Percentiles rank a stretch among this genome's conserved stretches.
phyloP scores from a whole-genome alignment of 92 coral and sea anemone genomes.

The Porites rus region DNA sequence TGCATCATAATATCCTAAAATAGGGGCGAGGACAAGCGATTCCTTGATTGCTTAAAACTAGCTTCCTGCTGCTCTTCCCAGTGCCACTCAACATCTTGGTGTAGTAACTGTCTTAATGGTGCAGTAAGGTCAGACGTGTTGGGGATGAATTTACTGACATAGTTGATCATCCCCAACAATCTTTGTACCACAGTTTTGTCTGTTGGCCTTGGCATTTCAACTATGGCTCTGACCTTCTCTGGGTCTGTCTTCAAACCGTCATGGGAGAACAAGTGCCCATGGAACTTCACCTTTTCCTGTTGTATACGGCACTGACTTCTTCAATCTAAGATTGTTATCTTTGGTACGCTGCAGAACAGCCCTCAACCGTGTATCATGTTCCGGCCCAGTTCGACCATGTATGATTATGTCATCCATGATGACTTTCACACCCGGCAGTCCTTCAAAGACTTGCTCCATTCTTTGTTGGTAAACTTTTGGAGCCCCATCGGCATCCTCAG shows the following conservation, averaged over 20 bases:
- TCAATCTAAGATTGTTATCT: not conserved
- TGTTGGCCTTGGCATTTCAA: too few species aligned
- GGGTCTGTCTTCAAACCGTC: too few species aligned
- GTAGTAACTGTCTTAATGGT: slow-evolving; percentile 34
- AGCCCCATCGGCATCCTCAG: slow-evolving; percentile 49
- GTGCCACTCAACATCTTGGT: slow-evolving; percentile 13
- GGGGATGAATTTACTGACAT: too few species aligned
- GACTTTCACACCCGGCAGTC: slow-evolving; percentile 12
- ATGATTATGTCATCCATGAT: slow-evolving; percentile 6
- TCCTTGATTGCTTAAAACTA: slow-evolving; percentile 29
- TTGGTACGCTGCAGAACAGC: too few species aligned
- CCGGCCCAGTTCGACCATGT: too few species aligned
- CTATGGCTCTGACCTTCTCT: too few species aligned
- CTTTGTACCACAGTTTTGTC: too few species aligned
- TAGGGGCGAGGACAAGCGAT: slow-evolving; percentile 22
- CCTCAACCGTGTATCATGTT: too few species aligned
- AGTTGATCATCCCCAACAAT: too few species aligned
- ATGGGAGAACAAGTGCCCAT: too few species aligned
- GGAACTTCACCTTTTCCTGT: not conserved
- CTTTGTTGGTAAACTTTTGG: slow-evolving; percentile 44
- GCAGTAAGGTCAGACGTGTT: slow-evolving; percentile 41
- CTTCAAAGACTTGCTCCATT: slow-evolving; percentile 28
- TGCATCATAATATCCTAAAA: slow-evolving; percentile 48
- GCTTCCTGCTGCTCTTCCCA: too few species aligned
- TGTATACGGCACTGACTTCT: slow-evolving; percentile 27